These are phyloP conservation scores for Parauchenoglanis ngamensis DNA, from an alignment of 2,797 vertebrate genomes.

Conservation along the genomic window DNA sequence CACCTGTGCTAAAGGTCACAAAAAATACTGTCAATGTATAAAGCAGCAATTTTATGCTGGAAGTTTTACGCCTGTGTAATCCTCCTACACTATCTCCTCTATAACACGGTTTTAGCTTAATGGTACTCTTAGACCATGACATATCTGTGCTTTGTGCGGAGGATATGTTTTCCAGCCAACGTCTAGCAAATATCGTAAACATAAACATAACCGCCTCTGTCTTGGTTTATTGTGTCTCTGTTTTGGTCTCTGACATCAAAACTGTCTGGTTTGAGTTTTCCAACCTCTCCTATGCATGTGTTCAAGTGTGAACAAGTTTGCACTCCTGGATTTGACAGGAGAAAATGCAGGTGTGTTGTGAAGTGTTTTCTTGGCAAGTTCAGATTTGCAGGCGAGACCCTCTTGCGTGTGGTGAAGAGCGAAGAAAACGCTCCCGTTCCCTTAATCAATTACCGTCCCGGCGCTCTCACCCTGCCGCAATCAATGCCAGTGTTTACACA, in stretches of 20 bases:
- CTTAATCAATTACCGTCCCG: slow-evolving; percentile 35
- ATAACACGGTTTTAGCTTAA: not conserved
- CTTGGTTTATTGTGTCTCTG: not conserved
- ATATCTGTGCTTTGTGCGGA: not conserved
- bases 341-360: slow-evolving; percentile 14
- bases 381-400: slow-evolving; percentile 16
- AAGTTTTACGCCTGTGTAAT: slow-evolving; percentile 4
- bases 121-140: not conserved
- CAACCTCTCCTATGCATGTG: not conserved
- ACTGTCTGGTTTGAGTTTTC: not conserved
- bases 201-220: not conserved
- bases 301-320: not conserved
- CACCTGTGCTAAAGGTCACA: not conserved
- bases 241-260: slow-evolving; percentile 4
- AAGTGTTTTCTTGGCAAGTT: slow-evolving; percentile 25
- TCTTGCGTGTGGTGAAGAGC: slow-evolving; percentile 7
- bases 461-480: slow-evolving; percentile 20
- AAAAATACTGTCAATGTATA: not conserved
- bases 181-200: not conserved
- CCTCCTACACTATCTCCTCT: not conserved
- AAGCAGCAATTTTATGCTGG: not conserved
- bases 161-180: not conserved
- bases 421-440: slow-evolving; percentile 26
- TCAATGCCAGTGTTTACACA: slow-evolving; percentile 33
- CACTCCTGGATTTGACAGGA: not conserved